Evolutionary conservation across 1,140 invertebrate genomes (phyloP).

Genomic region (Sycophaga agraensis): DNA sequence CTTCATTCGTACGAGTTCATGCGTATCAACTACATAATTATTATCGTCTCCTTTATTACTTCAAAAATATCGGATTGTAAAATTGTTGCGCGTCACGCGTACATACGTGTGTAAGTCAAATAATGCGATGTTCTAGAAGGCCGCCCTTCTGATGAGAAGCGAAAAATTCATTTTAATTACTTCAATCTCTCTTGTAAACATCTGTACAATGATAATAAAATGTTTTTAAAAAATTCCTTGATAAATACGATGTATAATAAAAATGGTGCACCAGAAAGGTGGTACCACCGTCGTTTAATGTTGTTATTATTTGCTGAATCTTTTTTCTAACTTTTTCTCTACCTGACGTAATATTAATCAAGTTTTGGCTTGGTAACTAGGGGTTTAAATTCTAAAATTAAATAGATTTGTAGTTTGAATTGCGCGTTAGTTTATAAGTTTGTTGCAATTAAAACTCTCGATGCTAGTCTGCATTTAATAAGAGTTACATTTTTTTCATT

Average conservation of each 20-base stretch:
- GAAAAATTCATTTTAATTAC: conserved; percentile 12
- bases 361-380: conserved; percentile 53
- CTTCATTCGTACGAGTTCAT: conserved; percentile 37
- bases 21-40: conserved; percentile 20
- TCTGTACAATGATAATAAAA: conserved; percentile 10
- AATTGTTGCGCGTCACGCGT: conserved; percentile 17
- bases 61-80: conserved; percentile 25
- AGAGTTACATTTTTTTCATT: conserved; percentile 3
- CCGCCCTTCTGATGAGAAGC: background rate
- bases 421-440: conserved; percentile 28
- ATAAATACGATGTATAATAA: conserved; percentile 12
- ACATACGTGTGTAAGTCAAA: conserved; percentile 8
- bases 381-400: conserved; percentile 43
- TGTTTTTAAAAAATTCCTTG: conserved; percentile 20
- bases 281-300: too few species aligned
- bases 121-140: background rate
- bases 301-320: background rate
- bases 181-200: conserved; percentile 1
- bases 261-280: background rate
- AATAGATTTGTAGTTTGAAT: conserved; percentile 34
- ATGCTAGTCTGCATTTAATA: conserved; percentile 4
- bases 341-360: conserved; percentile 39
- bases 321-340: conserved; percentile 15
- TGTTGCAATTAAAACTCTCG: conserved; percentile 24
- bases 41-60: conserved; percentile 1